Evolutionary conservation across 2,888 invertebrate genomes (phyloP), one percentile per base, ranked within the genome.

Genomic region (Agelastica alni): DNA sequence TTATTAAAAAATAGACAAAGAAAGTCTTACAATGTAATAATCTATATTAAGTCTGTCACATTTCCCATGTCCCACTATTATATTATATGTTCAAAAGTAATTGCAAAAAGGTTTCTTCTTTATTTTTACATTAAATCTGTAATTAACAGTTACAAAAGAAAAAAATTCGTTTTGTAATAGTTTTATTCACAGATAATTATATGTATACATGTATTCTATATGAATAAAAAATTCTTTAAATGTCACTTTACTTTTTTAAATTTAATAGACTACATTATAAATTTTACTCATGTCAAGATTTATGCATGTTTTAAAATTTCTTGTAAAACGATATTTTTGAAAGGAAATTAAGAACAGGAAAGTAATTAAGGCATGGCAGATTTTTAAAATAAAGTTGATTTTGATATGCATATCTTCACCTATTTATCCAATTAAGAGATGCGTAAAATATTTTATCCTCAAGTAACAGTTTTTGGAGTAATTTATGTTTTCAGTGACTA

Each of bases 131-230:
- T 20, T 17, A 17, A 46, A 46, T 46, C 34, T 37, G 36, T 49
- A 49, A 49, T 49, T 49, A 49, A 49, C 41, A 49, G 41, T 49
- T 31, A 49, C 49, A 49, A 49, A 41, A 45, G 32, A 31, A 14
- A 12, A 49, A 49, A 41, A 31, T 41, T 26, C 41, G 13, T 49
- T 49, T 49, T 42, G 49, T 49, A 49, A 49, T 13, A 16, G 39
- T 37, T 31, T 41, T 49, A 31, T 49, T 49, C 49, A 49, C 49
- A 49, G 30, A 31, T 41, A 47, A 47, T 47, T 47, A 46, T 30
- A 18, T n/a, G n/a, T n/a, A n/a, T n/a, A n/a, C 16, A 17, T 17
- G 32, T 34, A 47, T 47, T 47, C 37, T 41, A 20, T 32, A 13
- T 20, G 32, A 41, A 41, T 41, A 20, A 49, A 22, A 18, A 49